Conservation (phyloP, 2,113 vertebrate species). For the Myrmecophaga tridactyla region DNA sequence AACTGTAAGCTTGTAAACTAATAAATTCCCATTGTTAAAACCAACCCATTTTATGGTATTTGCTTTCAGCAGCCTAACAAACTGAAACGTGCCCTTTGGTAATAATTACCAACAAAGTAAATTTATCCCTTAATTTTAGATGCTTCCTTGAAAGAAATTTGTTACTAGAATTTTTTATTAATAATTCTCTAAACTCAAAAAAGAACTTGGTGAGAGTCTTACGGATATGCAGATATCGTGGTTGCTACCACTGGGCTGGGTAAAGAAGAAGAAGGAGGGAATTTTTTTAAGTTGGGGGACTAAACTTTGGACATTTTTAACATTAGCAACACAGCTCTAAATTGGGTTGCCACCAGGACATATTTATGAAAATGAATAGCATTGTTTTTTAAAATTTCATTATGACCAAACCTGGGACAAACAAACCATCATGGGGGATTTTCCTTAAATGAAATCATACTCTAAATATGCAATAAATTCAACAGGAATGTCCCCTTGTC, state of each 20-base stretch:
- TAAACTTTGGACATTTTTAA: neutral
- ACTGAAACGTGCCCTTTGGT: neutral
- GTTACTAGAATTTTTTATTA: neutral
- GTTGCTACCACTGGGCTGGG: neutral
- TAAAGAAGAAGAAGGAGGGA: neutral
- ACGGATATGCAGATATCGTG: neutral
- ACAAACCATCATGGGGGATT: neutral
- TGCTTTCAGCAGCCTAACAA: no score
- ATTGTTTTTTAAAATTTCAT: neutral
- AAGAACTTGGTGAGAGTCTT: neutral
- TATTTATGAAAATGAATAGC: neutral
- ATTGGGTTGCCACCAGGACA: neutral
- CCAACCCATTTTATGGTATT: no score
- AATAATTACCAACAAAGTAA: neutral
- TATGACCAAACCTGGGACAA: neutral
- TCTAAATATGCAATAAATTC: neutral
- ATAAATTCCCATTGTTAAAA: no score
- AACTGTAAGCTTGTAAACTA: no score
- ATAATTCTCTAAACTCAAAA: neutral
- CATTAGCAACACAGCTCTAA: neutral
- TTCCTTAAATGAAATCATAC: neutral
- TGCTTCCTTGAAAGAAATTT: conserved; percentile 39
- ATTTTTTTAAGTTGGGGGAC: neutral
- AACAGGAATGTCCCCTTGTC: neutral
- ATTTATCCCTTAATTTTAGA: neutral